Conservation (phyloP, 2,888 invertebrate genomes). For the Protophormia terraenovae region DNA sequence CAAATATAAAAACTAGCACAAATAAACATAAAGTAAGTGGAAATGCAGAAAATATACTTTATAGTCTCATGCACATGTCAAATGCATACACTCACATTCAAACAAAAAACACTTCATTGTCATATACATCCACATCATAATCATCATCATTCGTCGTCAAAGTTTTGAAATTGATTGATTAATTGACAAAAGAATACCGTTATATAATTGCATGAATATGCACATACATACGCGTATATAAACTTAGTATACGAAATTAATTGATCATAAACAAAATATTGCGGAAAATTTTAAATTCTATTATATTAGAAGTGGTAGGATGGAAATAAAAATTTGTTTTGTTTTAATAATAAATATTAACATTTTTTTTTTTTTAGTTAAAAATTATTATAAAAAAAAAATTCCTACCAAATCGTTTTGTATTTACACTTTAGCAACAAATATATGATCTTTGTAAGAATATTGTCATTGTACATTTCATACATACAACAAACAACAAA, state of each 20-base stretch:
- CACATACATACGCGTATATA: background rate
- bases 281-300: too few species aligned
- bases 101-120: conserved; percentile 42
- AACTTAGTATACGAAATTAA: too few species aligned
- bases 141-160: conserved; percentile 35
- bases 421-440: too few species aligned
- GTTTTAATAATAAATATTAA: too few species aligned
- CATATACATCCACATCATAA: conserved; percentile 37
- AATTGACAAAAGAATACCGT: conserved; percentile 78
- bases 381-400: too few species aligned
- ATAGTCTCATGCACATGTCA: conserved; percentile 33
- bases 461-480: too few species aligned
- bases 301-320: too few species aligned
- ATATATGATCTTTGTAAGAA: too few species aligned
- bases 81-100: background rate
- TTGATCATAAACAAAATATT: too few species aligned
- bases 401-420: too few species aligned
- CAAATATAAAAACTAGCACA: background rate
- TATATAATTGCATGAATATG: conserved; percentile 64
- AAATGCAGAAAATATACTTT: conserved; percentile 29
- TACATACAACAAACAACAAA: background rate
- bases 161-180: conserved; percentile 77
- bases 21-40: conserved; percentile 16
- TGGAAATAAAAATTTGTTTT: too few species aligned
- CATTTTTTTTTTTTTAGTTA: too few species aligned